A percentile compares a stretch with the other conserved stretches of the same genome.
Conservation (phyloP, 1,140 invertebrate genomes). For the Drosophila sechellia region DNA sequence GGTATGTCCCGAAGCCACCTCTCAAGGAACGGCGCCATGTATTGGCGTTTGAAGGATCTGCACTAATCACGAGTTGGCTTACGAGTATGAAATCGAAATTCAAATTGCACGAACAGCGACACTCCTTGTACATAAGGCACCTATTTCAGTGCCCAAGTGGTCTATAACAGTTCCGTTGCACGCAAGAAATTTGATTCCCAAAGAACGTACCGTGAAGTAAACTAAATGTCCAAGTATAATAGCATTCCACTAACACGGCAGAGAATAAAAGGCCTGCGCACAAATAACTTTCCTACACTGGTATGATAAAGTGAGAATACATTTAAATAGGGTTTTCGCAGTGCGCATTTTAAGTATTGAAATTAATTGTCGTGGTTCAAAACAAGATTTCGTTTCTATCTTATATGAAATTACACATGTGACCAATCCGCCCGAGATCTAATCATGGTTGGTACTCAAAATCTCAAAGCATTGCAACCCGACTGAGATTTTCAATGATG, state of each 20-base stretch:
- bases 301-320: no score
- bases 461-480: no score
- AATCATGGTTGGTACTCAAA: no score
- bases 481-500: no score
- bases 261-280: not conserved
- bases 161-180: constrained; percentile 34
- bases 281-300: not conserved
- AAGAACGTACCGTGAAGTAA: not conserved
- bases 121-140: constrained; percentile 37
- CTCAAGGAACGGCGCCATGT: not conserved
- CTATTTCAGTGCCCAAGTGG: constrained; percentile 33
- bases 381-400: no score
- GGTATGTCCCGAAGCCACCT: constrained; percentile 30
- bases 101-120: constrained; percentile 26
- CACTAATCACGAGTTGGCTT: constrained; percentile 66
- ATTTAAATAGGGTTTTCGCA: no score
- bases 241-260: not conserved
- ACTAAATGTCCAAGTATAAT: not conserved
- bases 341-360: no score
- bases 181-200: constrained; percentile 26
- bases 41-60: constrained; percentile 46
- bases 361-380: no score
- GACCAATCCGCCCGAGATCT: no score
- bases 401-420: no score
- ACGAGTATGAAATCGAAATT: constrained; percentile 58